Evolutionary conservation across 2,888 invertebrate species (phyloP), one percentile per base, ranked within the genome.

Genomic region (Thecophora atra): DNA sequence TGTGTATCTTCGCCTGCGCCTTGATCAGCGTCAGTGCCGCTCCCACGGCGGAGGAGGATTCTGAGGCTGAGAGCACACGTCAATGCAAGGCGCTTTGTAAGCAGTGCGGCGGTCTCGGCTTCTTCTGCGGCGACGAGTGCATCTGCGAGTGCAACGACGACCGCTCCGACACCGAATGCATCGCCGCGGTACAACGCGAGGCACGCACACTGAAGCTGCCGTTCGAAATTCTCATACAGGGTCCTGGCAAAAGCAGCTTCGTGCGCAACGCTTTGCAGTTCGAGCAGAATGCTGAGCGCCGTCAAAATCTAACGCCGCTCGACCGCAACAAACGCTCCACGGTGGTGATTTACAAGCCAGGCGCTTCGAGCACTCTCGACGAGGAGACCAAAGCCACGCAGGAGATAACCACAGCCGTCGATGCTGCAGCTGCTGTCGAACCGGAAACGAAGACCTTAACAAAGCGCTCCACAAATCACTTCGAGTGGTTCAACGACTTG

Each of bases 41-140:
- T 7, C 24, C 56, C 28, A 37, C 74, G n/a, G 42, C 73, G 17
- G 69, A 58, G 42, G 80, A 82, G 3, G 78, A 81, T 5, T n/a
- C 78, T 79, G 13, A 85, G 84, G 68, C 75, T 81, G 3, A 79
- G 28, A 80, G 84, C 26, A 79, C 79, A 11, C 75, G 78, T 6
- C 83, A 83, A 26, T 87, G 87, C 72, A 84, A 84, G 68, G 76
- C 81, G 0, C 79, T 86, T 3, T 87, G 87, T 52, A 82, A 80
- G 51, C 82, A 84, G 11, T 87, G 87, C 62, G 82, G 82, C 21
- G 87, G 87, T 67, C 74, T 83, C 66, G 86, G 83, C 30, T 87
- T 87, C 78, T 87, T 86, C 74, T 87, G 87, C 51, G 87, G 87
- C 3, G 87, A 87, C 72, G 86, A 87, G 73, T 87, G 87, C 69